Evolutionary conservation across 2,888 invertebrate genomes (phyloP).

Genomic region (Desoria tigrina): DNA sequence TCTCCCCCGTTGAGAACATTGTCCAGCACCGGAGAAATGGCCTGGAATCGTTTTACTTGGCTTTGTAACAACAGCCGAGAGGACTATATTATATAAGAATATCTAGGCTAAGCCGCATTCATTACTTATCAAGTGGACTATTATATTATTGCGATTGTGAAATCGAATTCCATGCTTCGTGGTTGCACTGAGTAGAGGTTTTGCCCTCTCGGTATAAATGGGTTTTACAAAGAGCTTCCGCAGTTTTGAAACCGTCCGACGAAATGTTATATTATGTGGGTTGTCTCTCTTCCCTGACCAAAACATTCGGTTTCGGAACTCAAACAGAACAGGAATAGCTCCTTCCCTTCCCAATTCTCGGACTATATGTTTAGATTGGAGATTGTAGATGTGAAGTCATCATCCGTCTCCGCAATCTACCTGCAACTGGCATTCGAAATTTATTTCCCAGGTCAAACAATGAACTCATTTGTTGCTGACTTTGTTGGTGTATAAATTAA

Average conservation of each 20-base stretch:
- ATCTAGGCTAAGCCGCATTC: slow-evolving; percentile 54
- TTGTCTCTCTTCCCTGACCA: slow-evolving; percentile 30
- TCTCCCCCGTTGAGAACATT: slow-evolving; percentile 53
- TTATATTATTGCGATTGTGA: slow-evolving; percentile 42
- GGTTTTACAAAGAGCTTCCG: slow-evolving; percentile 49
- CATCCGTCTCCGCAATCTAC: slow-evolving; percentile 25
- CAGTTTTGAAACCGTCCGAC: slow-evolving; percentile 49
- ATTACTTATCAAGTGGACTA: slow-evolving; percentile 54
- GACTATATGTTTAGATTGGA: too few species aligned
- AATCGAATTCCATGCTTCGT: slow-evolving; percentile 43
- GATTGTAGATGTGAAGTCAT: too few species aligned
- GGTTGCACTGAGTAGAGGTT: slow-evolving; percentile 23
- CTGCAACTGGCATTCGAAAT: slow-evolving; percentile 1
- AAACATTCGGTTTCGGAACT: slow-evolving; percentile 28
- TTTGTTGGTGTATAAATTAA: too few species aligned
- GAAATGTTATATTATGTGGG: slow-evolving; percentile 33
- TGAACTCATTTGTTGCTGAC: too few species aligned
- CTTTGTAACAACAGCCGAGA: too few species aligned
- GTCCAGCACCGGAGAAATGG: too few species aligned
- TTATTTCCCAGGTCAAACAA: too few species aligned
- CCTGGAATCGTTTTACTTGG: too few species aligned
- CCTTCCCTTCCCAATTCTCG: slow-evolving; percentile 44
- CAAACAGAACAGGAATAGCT: slow-evolving; percentile 42
- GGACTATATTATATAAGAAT: too few species aligned
- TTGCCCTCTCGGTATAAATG: slow-evolving; percentile 26